Percentiles rank a stretch among this genome's conserved stretches.
Conservation (phyloP, 2,797 vertebrate genomes). For the Malurus leucopterus region DNA sequence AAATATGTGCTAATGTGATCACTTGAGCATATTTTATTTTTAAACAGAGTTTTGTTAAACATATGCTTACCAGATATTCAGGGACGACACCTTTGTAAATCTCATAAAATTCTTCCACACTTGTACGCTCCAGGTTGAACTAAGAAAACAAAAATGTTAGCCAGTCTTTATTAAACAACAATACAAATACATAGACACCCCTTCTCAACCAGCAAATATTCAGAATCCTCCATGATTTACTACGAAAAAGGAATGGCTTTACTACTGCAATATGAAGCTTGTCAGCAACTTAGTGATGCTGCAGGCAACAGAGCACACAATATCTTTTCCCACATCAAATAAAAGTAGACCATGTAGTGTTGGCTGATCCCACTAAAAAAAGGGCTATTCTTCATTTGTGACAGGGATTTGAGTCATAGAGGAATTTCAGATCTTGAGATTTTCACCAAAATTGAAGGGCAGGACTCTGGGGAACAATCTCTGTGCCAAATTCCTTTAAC, state of each 20-base stretch:
- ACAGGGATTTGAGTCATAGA: neutral
- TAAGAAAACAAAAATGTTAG: slow-evolving; percentile 51
- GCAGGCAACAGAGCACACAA: neutral
- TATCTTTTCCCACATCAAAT: neutral
- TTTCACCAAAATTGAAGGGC: neutral
- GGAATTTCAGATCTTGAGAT: neutral
- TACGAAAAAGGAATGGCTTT: neutral
- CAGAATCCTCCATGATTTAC: neutral
- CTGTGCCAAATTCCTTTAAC: neutral
- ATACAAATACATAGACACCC: neutral
- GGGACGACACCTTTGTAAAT: slow-evolving; percentile 91
- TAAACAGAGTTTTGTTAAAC: neutral
- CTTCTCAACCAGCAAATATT: neutral
- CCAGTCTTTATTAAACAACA: neutral
- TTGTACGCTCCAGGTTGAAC: slow-evolving; percentile 88
- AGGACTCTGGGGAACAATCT: neutral
- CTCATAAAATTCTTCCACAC: slow-evolving; percentile 92
- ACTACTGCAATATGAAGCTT: neutral
- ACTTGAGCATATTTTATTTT: neutral
- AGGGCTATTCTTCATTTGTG: neutral
- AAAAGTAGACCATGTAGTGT: neutral
- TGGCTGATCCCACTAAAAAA: neutral
- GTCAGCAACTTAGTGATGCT: neutral
- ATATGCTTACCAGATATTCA: slow-evolving; percentile 87
- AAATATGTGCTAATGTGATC: neutral